These are phyloP conservation scores for Pammene aurita DNA, from an alignment of 2,888 invertebrate genomes.

Conservation along the genomic window DNA sequence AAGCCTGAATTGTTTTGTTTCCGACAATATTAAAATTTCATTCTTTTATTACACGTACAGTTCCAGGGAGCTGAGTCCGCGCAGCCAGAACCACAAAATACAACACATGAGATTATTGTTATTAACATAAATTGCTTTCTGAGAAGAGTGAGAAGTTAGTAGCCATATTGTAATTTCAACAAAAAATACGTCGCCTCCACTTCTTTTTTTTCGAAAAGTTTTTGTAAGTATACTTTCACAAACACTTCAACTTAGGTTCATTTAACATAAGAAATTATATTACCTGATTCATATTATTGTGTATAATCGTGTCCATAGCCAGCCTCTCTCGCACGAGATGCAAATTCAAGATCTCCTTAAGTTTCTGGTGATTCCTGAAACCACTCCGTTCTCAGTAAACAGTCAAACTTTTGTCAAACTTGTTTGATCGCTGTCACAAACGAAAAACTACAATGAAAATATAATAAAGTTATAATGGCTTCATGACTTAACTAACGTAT, in stretches of 20 bases:
- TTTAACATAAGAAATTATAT: constrained; percentile 45
- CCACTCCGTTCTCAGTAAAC: constrained; percentile 15
- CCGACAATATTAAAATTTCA: constrained; percentile 49
- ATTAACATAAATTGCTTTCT: constrained; percentile 34
- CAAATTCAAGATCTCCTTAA: constrained; percentile 90
- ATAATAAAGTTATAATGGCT: no score
- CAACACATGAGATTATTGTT: constrained; percentile 55
- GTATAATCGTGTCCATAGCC: constrained; percentile 89
- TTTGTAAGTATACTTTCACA: no score
- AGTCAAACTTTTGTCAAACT: constrained; percentile 1
- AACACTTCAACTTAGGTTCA: background rate
- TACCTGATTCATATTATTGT: constrained; percentile 88
- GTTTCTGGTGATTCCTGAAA: constrained; percentile 85
- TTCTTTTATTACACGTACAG: constrained; percentile 68
- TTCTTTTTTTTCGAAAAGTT: no score
- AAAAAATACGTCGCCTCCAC: no score
- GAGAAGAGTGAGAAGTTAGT: background rate
- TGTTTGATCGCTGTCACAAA: no score
- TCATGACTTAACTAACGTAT: no score
- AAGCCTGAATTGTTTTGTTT: constrained; percentile 18
- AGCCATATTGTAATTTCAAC: background rate
- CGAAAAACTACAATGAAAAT: no score
- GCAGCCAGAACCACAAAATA: constrained; percentile 67
- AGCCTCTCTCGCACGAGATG: constrained; percentile 91
- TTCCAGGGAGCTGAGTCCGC: constrained; percentile 74